Base-by-base conservation (phyloP, 2,113 vertebrate species). In the Narcine bancroftii region DNA sequence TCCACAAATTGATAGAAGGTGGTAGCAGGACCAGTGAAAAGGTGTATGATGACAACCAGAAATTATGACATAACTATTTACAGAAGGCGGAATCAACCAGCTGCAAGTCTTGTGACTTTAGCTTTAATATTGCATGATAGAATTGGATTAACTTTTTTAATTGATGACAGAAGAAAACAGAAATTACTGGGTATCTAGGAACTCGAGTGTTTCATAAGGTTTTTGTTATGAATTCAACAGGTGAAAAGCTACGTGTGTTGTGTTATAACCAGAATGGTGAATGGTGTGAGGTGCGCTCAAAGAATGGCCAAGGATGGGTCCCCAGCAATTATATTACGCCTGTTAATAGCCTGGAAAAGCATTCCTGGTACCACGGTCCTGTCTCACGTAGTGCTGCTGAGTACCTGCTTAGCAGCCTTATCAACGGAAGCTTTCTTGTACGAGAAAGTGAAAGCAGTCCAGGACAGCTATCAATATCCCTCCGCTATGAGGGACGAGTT, bases 271-370 rank as follows among this genome's bases (percentile, higher is more conserved):
- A 99, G 96, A 99, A 99, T 93, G 98, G 98, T 0, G 99, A 99
- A 93, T 99, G 99, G 99, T 99, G 99, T 15, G 99, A 99, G 93
- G 99, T 99, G 93, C 97, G 98, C 91, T 99, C 99, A 0, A 99
- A 99, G 95, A 99, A 99, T 0, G 99, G 99, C 93, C 99, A 99
- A 94, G 99, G 99, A 72, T 99, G 99, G 99, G 99, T 99, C 24
- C 98, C 99, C 0, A 99, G 98, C 95, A 99, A 99, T 96, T 99
- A 99, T 95, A 99, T 99, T 96, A 99, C 98, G 0, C 98, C 98
- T 0, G 99, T 99, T 92, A 99, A 99, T 96, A 99, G 99, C 93
- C 96, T 99, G 94, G 99, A 99, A 94, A 99, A 99, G 93, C 99
- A 99, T 92, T 99, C 98, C 42, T 99, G 99, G 99, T 99, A 99